Base-by-base conservation (phyloP, 2,797 vertebrate species). In the Lacerta agilis region DNA sequence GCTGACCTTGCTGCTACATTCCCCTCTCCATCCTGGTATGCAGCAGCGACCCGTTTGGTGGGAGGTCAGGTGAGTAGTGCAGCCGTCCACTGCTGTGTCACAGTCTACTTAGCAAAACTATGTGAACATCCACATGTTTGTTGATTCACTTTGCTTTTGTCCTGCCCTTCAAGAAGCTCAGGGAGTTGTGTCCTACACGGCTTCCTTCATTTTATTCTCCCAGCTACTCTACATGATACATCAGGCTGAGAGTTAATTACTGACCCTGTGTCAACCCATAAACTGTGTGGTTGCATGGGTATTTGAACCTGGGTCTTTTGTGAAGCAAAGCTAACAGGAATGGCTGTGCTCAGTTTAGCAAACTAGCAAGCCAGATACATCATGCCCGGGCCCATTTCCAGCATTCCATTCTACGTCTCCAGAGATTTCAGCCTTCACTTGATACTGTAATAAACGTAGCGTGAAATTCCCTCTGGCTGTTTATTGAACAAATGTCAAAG, bases 301-400 rank as follows among this genome's bases (percentile, higher is more conserved):
- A 58, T 29, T 36, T 58, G 23, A 38, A 38, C 3, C 20, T 86
- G 66, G 8, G 10, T 23, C 61, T 67, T 4, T 66, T 58, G 79
- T 18, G 33, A 77, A 77, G 38, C 20, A 43, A 77, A 77, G 20
- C 64, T 33, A 64, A 58, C 49, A 33, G 82, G 45, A 3, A 1
- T 33, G 72, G 27, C 2, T 17, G 18, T 29, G 58, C 38, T 25
- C n/a, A 66, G 23, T 77, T 82, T 69, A 69, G 20, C 58, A 77
- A 43, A 69, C n/a, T 55, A 76, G 25, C 77, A 41, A 79, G 43
- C 38, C 29, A 49, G 80, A 85, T 43, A 77, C 66, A 58, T 38
- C 41, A 1, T 80, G 83, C 88, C 84, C 29, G 73, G 90, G 86
- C 86, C 85, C 79, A 83, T 90, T 77, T 91, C 87, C 88, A 89